Conservation (phyloP, 2,888 invertebrate genomes). For the Tenthredo distinguenda region DNA sequence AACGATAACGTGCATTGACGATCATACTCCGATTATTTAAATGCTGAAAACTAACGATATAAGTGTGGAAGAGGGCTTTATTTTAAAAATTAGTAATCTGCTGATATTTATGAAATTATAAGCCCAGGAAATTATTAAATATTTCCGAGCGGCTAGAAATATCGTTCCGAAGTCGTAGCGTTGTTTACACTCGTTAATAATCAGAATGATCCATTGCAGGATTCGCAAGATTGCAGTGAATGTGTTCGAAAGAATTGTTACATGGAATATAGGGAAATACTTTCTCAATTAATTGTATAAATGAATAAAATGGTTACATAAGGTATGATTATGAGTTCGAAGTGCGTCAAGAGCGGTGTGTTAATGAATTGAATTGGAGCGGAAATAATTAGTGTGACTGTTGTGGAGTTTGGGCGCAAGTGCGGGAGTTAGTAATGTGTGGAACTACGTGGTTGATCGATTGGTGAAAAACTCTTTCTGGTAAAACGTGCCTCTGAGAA, state of each 20-base stretch:
- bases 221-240: neutral
- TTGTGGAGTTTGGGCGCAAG: neutral
- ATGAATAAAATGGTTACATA: neutral
- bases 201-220: neutral
- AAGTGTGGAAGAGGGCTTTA: neutral
- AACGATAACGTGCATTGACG: neutral
- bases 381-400: neutral
- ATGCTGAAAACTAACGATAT: neutral
- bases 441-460: neutral
- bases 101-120: neutral
- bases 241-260: neutral
- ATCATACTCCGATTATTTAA: neutral
- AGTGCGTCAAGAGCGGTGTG: conserved; percentile 1
- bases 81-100: neutral
- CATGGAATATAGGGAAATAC: neutral
- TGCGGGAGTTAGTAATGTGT: neutral
- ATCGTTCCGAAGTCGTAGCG: neutral
- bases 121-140: neutral
- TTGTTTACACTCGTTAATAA: neutral
- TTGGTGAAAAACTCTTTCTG: neutral
- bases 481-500: neutral
- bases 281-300: neutral
- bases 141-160: neutral
- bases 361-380: neutral
- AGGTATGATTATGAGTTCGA: neutral